Evolutionary conservation across 1,140 invertebrate species (phyloP).

Genomic region (Copidosoma floridanum): DNA sequence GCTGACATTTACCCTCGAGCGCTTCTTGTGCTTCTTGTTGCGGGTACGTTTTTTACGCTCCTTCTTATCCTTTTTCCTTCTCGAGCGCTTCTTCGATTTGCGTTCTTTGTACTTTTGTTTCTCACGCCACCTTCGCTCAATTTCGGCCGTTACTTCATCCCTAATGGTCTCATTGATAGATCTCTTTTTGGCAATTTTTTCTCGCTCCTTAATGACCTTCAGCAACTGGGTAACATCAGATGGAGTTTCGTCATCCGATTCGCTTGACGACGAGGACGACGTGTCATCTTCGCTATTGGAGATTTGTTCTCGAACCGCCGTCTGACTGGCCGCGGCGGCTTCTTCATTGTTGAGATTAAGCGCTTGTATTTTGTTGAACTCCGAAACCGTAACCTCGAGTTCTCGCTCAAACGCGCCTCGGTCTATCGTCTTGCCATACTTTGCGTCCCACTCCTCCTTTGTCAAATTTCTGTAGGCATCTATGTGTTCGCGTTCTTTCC

Average conservation of each 20-base stretch:
- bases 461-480: slow-evolving; percentile 49
- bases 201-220: slow-evolving; percentile 50
- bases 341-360: slow-evolving; percentile 7
- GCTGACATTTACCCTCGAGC: slow-evolving; percentile 13
- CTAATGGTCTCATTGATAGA: slow-evolving; percentile 50
- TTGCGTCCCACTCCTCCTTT: slow-evolving; percentile 54
- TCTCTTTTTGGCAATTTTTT: slow-evolving; percentile 51
- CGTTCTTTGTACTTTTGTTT: slow-evolving; percentile 39
- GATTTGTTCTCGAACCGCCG: neutral
- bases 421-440: slow-evolving; percentile 34
- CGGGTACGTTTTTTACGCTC: slow-evolving; percentile 36
- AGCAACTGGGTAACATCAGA: slow-evolving; percentile 44
- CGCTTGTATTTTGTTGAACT: slow-evolving; percentile 13
- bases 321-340: neutral
- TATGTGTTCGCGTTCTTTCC: slow-evolving; percentile 39
- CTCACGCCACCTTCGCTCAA: slow-evolving; percentile 46
- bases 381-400: slow-evolving; percentile 10
- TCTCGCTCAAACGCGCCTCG: slow-evolving; percentile 23
- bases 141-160: slow-evolving; percentile 51
- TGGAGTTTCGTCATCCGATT: slow-evolving; percentile 31
- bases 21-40: slow-evolving; percentile 36
- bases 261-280: slow-evolving; percentile 27
- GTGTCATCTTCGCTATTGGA: slow-evolving; percentile 26
- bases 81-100: slow-evolving; percentile 33
- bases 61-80: slow-evolving; percentile 38